Evolutionary conservation across 2,113 vertebrate genomes (phyloP).

Genomic region (Picathartes gymnocephalus): DNA sequence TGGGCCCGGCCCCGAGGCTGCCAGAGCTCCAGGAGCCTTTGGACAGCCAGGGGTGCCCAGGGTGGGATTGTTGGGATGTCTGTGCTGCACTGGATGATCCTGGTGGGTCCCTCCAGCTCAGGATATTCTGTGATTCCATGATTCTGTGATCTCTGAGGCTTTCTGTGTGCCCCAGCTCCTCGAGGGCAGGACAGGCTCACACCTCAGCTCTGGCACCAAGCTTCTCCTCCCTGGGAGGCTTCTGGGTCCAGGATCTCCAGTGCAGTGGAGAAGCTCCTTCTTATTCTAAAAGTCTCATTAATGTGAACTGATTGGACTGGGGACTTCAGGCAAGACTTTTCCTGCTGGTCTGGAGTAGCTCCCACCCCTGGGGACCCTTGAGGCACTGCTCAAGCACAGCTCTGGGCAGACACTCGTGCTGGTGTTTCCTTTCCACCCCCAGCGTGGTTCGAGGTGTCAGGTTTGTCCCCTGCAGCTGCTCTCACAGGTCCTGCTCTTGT

Average conservation of each 20-base stretch:
- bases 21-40: background rate
- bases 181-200: background rate
- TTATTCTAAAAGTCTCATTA: background rate
- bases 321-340: background rate
- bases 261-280: background rate
- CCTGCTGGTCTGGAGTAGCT: background rate
- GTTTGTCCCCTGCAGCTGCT: background rate
- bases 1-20: background rate
- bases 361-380: background rate
- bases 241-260: background rate
- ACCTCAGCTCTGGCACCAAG: background rate
- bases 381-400: background rate
- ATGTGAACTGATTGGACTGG: background rate
- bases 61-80: background rate
- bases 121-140: background rate
- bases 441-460: background rate
- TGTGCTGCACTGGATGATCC: accelerated
- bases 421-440: background rate
- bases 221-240: background rate
- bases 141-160: background rate
- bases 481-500: background rate
- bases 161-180: background rate
- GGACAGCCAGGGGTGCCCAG: background rate
- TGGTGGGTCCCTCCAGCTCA: background rate
- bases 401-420: background rate